Base-by-base conservation (phyloP, 2,797 vertebrate species). In the Cirrhinus mrigala region DNA sequence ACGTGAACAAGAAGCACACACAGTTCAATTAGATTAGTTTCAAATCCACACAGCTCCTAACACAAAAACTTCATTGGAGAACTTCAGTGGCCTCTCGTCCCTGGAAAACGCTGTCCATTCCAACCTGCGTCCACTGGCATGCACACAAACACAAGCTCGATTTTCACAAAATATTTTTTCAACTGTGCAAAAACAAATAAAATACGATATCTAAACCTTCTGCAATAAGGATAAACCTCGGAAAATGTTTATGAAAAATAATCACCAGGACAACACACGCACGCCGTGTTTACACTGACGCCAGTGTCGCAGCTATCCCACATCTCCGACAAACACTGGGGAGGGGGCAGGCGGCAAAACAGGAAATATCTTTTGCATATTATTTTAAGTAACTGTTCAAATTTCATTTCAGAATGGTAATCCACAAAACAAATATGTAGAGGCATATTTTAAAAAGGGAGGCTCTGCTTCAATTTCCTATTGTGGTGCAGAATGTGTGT, bases 361-460 rank as follows among this genome's bases (percentile, higher is more conserved):
- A 92, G 92, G 93, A 95, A 95, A 94, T 95, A 95, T 96, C 95
- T 95, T 95, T 96, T 95, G 95, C 95, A 95, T 96, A 95, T 95
- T 94, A 95, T 96, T 96, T 96, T 96, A 96, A 95, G 94, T 96
- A 96, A 96, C 95, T 96, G 95, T 96, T 96, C 94, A 95, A 95
- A 95, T 96, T 96, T 95, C 94, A 96, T 96, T 96, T 95, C 94
- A 90, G 93, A 95, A 95, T 95, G 94, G 94, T 96, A 96, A 96
- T 96, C 96, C 94, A 94, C 95, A 95, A 96, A 96, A 96, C 95
- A 95, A 96, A 96, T 96, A 95, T 93, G 94, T 94, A 93, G 94
- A 91, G 90, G 93, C 93, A 94, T 94, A 94, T 96, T 94, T 95
- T 92, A 94, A 95, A 94, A 94, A 93, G 90, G 91, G 92, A 93